These are phyloP conservation scores for Grammomys dolichurus DNA, from an alignment of 2,113 vertebrate genomes.

Conservation along the genomic window DNA sequence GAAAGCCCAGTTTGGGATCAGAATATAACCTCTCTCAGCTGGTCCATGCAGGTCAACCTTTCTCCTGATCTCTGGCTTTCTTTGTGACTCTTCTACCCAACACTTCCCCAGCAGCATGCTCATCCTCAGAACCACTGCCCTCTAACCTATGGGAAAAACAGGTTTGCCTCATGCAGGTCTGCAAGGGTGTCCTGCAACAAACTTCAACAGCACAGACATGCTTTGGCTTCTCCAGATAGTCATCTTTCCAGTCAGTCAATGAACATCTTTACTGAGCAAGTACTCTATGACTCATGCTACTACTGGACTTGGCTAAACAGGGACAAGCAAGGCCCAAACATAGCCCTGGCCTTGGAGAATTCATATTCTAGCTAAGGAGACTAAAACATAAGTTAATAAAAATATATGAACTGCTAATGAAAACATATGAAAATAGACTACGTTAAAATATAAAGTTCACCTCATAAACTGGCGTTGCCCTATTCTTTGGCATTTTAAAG, in stretches of 20 bases:
- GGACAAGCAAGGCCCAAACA: background rate
- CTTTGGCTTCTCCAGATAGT: background rate
- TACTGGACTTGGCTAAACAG: background rate
- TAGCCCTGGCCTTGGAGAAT: background rate
- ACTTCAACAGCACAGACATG: background rate
- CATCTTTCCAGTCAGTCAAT: background rate
- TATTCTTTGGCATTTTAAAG: background rate
- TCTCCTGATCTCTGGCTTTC: background rate
- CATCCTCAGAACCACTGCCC: too few relatives aligned
- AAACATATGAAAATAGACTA: background rate
- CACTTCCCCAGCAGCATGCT: too few relatives aligned
- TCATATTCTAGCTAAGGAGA: background rate
- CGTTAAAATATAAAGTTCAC: background rate
- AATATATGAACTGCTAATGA: background rate
- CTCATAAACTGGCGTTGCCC: background rate
- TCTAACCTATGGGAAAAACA: background rate
- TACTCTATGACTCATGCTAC: too few relatives aligned
- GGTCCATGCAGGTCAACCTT: background rate
- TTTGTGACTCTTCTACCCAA: background rate
- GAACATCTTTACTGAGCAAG: background rate
- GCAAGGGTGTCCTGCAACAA: background rate
- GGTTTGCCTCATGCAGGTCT: background rate
- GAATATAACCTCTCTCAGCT: background rate
- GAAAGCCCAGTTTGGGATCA: background rate
- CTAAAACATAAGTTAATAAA: background rate